These are phyloP conservation scores for Denticeps clupeoides DNA, from an alignment of 2,797 vertebrate species.

Conservation along the genomic window DNA sequence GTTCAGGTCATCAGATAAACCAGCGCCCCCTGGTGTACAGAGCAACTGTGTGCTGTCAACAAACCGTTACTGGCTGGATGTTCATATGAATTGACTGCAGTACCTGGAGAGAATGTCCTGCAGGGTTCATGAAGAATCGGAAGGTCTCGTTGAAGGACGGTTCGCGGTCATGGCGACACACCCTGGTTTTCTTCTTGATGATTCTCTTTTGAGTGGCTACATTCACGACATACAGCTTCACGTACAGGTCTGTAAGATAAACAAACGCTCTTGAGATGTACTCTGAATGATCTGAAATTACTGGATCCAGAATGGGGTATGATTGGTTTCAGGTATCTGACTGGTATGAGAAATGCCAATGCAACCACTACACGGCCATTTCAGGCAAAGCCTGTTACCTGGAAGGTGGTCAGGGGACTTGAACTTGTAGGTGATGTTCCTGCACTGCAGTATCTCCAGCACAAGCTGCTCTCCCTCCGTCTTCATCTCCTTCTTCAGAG, in stretches of 20 bases:
- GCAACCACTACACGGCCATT: too few relatives aligned
- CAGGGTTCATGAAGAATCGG: conserved; percentile 89
- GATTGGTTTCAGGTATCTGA: too few relatives aligned
- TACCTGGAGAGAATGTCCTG: conserved; percentile 94
- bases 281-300: too few relatives aligned
- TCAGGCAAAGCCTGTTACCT: too few relatives aligned
- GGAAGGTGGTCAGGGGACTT: conserved; percentile 95
- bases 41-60: too few relatives aligned
- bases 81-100: not conserved
- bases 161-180: conserved; percentile 92
- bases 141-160: conserved; percentile 97
- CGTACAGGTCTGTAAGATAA: conserved; percentile 76
- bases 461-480: conserved; percentile 92
- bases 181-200: conserved; percentile 97
- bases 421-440: conserved; percentile 98
- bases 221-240: conserved; percentile 95
- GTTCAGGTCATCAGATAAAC: too few relatives aligned
- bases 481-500: conserved; percentile 94
- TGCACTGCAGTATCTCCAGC: conserved; percentile 95
- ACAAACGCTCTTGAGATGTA: too few relatives aligned
- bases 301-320: too few relatives aligned
- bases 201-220: conserved; percentile 94
- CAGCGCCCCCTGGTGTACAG: too few relatives aligned
- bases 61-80: too few relatives aligned
- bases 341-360: too few relatives aligned